Conservation (phyloP, 2,888 invertebrate species). For the Merodon equestris region DNA sequence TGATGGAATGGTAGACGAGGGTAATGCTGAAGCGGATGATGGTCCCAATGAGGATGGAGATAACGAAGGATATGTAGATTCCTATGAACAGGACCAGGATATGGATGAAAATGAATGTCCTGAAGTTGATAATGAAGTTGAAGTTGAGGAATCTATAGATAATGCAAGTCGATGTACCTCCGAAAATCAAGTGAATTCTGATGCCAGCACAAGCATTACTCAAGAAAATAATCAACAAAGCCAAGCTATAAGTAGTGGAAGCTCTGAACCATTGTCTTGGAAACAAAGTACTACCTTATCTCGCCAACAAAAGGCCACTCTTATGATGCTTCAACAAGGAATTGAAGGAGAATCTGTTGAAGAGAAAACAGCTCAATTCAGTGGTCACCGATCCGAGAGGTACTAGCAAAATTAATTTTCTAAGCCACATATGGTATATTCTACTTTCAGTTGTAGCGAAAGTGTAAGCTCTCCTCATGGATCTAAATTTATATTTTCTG, state of each 20-base stretch:
- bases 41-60: slow-evolving; percentile 80
- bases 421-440: neutral
- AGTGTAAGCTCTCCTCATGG: slow-evolving; percentile 89
- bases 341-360: slow-evolving; percentile 79
- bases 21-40: slow-evolving; percentile 81
- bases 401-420: slow-evolving; percentile 35
- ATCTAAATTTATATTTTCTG: slow-evolving; percentile 84
- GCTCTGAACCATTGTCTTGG: slow-evolving; percentile 81
- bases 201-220: slow-evolving; percentile 72
- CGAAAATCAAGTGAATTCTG: slow-evolving; percentile 79
- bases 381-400: slow-evolving; percentile 74
- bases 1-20: slow-evolving; percentile 80
- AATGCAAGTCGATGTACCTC: slow-evolving; percentile 82
- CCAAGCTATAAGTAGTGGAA: slow-evolving; percentile 89
- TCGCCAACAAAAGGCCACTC: slow-evolving; percentile 74
- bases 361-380: slow-evolving; percentile 90
- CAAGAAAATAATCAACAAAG: slow-evolving; percentile 81
- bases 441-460: slow-evolving; percentile 78
- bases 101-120: slow-evolving; percentile 81
- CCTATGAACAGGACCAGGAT: slow-evolving; percentile 80
- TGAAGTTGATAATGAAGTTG: slow-evolving; percentile 81
- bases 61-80: slow-evolving; percentile 82
- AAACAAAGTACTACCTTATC: slow-evolving; percentile 75
- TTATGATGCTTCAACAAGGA: slow-evolving; percentile 73
- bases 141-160: slow-evolving; percentile 84